Percentiles rank a stretch among this genome's conserved stretches.
phyloP scores from a whole-genome alignment of 2,797 vertebrate genomes.

The Propithecus perrieri region DNA sequence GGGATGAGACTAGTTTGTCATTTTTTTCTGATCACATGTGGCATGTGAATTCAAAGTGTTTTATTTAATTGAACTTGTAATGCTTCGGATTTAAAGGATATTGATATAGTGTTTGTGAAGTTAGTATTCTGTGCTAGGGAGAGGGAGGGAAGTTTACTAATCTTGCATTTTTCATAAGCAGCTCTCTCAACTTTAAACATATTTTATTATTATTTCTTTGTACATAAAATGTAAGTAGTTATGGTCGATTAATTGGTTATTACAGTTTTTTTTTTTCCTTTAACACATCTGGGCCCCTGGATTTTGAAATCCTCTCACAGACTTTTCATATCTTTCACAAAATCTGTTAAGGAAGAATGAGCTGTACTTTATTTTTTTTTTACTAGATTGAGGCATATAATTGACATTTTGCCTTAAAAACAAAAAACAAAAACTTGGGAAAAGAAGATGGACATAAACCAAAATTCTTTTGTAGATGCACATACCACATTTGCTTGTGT shows the following conservation, averaged over 20 bases:
- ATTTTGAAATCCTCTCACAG: constrained; percentile 48
- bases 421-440: not conserved
- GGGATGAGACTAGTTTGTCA: not conserved
- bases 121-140: not conserved
- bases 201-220: not conserved
- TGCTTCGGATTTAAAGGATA: constrained; percentile 35
- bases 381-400: constrained; percentile 11
- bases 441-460: constrained; percentile 54
- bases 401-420: constrained; percentile 42
- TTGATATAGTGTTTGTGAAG: not conserved
- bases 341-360: constrained; percentile 49
- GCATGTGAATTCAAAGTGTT: constrained; percentile 31
- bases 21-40: not conserved
- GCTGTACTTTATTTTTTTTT: not conserved
- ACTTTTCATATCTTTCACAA: constrained; percentile 36
- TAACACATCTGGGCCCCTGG: not conserved
- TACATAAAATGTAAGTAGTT: constrained; percentile 33
- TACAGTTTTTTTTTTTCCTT: not conserved
- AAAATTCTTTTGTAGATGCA: constrained; percentile 34
- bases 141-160: not conserved
- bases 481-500: not conserved
- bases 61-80: not conserved
- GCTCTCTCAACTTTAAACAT: constrained; percentile 46
- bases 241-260: not conserved
- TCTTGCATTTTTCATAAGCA: constrained; percentile 42